Evolutionary conservation across 2,888 invertebrate species (phyloP).

Genomic region (Polyommatus iphigenia): DNA sequence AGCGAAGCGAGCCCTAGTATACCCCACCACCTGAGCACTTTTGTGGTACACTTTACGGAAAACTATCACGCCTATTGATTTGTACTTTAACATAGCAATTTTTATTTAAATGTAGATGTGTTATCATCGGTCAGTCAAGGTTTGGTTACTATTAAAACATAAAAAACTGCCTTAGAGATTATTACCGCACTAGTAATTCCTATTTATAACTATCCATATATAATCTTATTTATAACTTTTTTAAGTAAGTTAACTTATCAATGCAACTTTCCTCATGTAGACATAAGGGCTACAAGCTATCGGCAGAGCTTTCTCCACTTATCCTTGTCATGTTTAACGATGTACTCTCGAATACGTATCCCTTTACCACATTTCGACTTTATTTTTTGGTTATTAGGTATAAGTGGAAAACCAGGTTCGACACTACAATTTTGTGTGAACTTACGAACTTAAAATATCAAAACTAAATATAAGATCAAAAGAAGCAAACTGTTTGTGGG

Average conservation of each 20-base stretch:
- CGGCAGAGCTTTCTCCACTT: not conserved
- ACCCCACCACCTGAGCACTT: too few relatives aligned
- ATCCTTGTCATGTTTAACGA: conserved; percentile 5
- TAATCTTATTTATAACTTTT: not conserved
- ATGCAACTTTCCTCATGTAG: not conserved
- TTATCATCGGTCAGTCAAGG: too few relatives aligned
- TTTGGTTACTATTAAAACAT: too few relatives aligned
- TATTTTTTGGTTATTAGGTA: not conserved
- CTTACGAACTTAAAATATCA: not conserved
- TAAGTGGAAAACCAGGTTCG: not conserved
- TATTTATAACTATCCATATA: too few relatives aligned
- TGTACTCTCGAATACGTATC: not conserved
- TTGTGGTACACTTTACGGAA: too few relatives aligned
- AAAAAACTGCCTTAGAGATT: too few relatives aligned
- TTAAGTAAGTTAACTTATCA: not conserved
- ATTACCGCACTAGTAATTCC: too few relatives aligned
- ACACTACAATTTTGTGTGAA: not conserved
- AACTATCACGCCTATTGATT: too few relatives aligned
- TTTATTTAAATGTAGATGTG: too few relatives aligned
- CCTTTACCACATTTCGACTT: not conserved
- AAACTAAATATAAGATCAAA: not conserved
- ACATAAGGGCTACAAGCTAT: not conserved
- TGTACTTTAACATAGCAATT: too few relatives aligned
- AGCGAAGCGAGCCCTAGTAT: too few relatives aligned
- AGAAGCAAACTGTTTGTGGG: not conserved